Base-by-base conservation (phyloP, 2,888 invertebrate species). In the Chelonus formosanus region DNA sequence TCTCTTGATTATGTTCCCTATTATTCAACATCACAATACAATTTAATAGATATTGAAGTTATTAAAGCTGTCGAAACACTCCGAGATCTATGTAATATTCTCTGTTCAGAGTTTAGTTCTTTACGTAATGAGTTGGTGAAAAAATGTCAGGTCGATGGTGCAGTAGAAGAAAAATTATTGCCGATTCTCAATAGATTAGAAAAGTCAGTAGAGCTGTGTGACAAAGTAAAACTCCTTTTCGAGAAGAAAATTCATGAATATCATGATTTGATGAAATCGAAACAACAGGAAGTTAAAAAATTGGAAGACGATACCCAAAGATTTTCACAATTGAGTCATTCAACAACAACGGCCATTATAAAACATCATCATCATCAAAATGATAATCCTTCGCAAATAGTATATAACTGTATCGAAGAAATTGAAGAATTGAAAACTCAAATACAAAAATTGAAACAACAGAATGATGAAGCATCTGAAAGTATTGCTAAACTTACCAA, bases 401-500 rank as follows among this genome's bases (percentile, higher is more conserved):
- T 20, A 20, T 20, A 20, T 20, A 20, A 20, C 20, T 20, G 20
- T 20, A 1, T 1, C 20, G 20, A 20, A 20, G 20, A 20, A 20
- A 20, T 20, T 20, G 20, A 20, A 20, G 20, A 20, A 20, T 20
- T 20, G 20, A 20, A 20, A 20, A 20, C 20, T 20, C 40, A 40
- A 40, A 40, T 20, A 20, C 20, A 80, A 52, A 65, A 86, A 45
- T 78, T 82, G 50, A 79, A 81, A 35, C 79, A 83, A 43, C 83
- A 83, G 61, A 79, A 78, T 63, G 63, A 73, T 75, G 71, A 67
- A 70, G 82, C 83, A 57, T 80, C 87, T 70, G 79, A 89, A 65
- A 87, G 86, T 10, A 86, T 90, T 64, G 86, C 89, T 20, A 82
- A 85, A 0, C 80, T 92, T n/a, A 86, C 89, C 63, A 88, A 89